Conservation (phyloP, 2,888 invertebrate species). For the Ypsolopha scabrella region DNA sequence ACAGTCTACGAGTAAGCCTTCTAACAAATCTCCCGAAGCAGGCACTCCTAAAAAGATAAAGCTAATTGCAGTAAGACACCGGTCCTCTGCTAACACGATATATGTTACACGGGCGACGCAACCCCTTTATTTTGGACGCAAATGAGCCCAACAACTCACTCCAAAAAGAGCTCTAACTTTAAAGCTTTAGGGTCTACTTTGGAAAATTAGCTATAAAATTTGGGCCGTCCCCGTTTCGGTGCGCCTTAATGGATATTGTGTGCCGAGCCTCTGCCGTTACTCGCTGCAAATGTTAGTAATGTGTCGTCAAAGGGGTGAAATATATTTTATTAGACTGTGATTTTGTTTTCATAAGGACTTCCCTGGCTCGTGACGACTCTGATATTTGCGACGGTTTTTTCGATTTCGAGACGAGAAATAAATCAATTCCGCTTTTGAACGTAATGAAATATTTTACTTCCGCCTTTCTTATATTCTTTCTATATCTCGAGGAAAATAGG, state of each 20-base stretch:
- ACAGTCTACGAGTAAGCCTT: slow-evolving; percentile 4
- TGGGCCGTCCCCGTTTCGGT: slow-evolving; percentile 38
- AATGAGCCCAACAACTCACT: slow-evolving; percentile 16
- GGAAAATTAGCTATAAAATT: slow-evolving; percentile 25
- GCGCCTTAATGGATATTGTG: slow-evolving; percentile 64
- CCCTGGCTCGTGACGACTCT: neutral
- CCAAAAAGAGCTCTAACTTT: slow-evolving; percentile 16
- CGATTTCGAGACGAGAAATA: too few relatives aligned
- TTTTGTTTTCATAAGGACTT: slow-evolving; percentile 26
- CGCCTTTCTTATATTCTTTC: too few relatives aligned
- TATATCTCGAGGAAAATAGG: too few relatives aligned
- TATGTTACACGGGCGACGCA: slow-evolving; percentile 57
- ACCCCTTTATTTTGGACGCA: slow-evolving; percentile 26
- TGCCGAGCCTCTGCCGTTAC: slow-evolving; percentile 66
- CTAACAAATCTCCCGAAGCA: slow-evolving; percentile 17
- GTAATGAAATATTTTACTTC: too few relatives aligned
- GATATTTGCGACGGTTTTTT: neutral
- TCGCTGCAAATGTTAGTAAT: slow-evolving; percentile 67
- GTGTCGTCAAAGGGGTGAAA: slow-evolving; percentile 69
- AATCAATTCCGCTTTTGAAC: too few relatives aligned
- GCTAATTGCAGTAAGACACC: slow-evolving; percentile 68
- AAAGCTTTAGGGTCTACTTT: slow-evolving; percentile 30
- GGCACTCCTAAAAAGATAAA: slow-evolving; percentile 55
- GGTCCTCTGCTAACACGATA: slow-evolving; percentile 66
- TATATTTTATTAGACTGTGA: slow-evolving; percentile 64